A percentile compares a stretch with the other conserved stretches of the same genome.
These are phyloP conservation scores for Copsychus sechellarum DNA, from an alignment of 2,113 vertebrate genomes.

Conservation along the genomic window DNA sequence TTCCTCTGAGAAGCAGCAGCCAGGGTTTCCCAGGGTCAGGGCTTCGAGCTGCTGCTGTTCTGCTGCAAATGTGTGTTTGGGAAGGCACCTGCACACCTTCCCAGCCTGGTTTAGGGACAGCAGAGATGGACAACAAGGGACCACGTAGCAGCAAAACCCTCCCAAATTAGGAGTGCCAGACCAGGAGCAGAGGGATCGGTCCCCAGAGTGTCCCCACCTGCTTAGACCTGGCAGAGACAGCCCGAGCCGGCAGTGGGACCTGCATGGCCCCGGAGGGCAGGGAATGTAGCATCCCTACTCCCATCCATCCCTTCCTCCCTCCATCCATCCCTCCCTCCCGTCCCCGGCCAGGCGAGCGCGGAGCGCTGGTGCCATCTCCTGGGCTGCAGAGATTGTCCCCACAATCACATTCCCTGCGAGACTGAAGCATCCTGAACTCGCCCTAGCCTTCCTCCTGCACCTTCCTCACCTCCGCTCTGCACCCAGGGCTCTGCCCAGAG, in stretches of 20 bases:
- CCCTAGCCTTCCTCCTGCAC: not conserved
- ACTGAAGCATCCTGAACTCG: rapidly evolving
- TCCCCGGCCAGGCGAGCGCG: not conserved
- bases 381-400: not conserved
- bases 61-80: not conserved
- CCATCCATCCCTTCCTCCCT: not conserved
- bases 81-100: not conserved
- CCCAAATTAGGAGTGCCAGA: not conserved
- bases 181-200: not conserved
- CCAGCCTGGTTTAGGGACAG: not conserved
- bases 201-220: not conserved
- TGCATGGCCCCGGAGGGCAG: not conserved
- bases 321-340: not conserved
- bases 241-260: not conserved
- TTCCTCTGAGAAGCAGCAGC: not conserved
- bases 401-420: rapidly evolving
- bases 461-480: not conserved
- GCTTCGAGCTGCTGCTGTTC: not conserved
- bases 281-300: not conserved
- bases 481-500: not conserved
- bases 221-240: not conserved
- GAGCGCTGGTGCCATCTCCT: conserved; percentile 55
- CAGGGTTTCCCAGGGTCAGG: not conserved
- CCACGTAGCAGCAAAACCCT: not conserved
- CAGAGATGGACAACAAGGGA: not conserved